Evolutionary conservation across 2,797 vertebrate species (phyloP), one percentile per base, ranked within the genome.

Genomic region (Rhabdophis nuchalis): DNA sequence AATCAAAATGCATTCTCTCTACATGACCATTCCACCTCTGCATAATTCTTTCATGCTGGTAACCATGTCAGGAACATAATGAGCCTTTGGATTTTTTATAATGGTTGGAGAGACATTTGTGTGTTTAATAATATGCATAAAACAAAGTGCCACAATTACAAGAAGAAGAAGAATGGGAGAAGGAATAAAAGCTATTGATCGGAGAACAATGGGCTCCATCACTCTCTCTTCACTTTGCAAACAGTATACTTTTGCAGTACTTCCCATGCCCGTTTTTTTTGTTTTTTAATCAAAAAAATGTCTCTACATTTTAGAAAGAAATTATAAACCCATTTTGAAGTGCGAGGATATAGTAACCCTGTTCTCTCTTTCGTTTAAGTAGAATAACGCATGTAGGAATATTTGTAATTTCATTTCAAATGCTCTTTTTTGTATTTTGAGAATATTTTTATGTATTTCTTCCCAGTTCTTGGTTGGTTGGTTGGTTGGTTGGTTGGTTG

Each of bases 161-260:
- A 7, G 13, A 87, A 56, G 88, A 85, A 88, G 53, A 29, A 56
- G 86, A 93, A 93, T 85, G 68, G 68, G 72, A 41, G 72, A 82
- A 82, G 72, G 72, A 88, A 41, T 91, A 91, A 88, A 91, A 85
- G 50, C 60, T 64, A 23, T n/a, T 88, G 72, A 91, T 86, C 68
- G 18, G 86, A n/a, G 52, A n/a, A 68, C 90, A 82, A 86, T 91
- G 25, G 25, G 4, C 27, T 57, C 18, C 41, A 11, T 41, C 23
- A 58, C 23, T 32, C 27, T 29, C 52, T 32, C 14, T 88, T 72
- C 11, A 77, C 8, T 91, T 58, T 1, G 13, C 25, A 87, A 87
- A 52, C n/a, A 72, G 5, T 56, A 52, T 46, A 41, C 86, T 56
- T 87, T 29, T 27, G 14, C 20, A 14, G 77, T 9, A 29, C 36